Conservation (phyloP, 2,888 invertebrate species). For the Megastigmus dorsalis region DNA sequence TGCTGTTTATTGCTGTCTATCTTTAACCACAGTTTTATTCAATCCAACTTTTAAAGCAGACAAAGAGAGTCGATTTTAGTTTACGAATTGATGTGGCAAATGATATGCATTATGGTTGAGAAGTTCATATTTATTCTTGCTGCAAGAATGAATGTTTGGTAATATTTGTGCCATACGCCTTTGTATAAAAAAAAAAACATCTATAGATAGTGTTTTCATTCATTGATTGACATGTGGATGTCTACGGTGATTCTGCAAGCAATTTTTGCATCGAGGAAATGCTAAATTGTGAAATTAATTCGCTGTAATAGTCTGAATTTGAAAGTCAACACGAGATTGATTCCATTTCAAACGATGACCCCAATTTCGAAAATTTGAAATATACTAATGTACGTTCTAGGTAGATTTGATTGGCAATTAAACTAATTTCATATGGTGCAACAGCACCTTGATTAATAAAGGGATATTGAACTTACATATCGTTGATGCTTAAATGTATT, state of each 20-base stretch:
- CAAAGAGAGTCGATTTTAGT: neutral
- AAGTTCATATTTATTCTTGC: neutral
- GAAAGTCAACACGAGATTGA: no score
- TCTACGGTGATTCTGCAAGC: neutral
- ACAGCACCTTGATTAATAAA: no score
- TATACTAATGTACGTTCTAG: no score
- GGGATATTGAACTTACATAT: no score
- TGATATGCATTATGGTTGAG: neutral
- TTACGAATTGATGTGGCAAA: conserved; percentile 13
- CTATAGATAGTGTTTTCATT: neutral
- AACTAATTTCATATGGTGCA: no score
- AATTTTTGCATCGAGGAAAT: neutral
- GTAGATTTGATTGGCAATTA: no score
- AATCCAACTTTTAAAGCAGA: neutral
- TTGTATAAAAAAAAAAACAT: conserved; percentile 28
- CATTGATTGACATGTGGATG: conserved; percentile 3
- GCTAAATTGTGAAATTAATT: neutral
- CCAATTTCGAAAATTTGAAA: no score
- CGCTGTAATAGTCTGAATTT: no score
- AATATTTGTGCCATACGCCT: conserved; percentile 25
- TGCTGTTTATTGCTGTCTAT: neutral
- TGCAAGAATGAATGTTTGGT: conserved; percentile 8
- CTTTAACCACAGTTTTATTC: neutral
- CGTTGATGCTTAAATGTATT: no score
- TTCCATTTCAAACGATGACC: no score